phyloP scores from a whole-genome alignment of 2,888 invertebrate species.

The Melieria omissa region DNA sequence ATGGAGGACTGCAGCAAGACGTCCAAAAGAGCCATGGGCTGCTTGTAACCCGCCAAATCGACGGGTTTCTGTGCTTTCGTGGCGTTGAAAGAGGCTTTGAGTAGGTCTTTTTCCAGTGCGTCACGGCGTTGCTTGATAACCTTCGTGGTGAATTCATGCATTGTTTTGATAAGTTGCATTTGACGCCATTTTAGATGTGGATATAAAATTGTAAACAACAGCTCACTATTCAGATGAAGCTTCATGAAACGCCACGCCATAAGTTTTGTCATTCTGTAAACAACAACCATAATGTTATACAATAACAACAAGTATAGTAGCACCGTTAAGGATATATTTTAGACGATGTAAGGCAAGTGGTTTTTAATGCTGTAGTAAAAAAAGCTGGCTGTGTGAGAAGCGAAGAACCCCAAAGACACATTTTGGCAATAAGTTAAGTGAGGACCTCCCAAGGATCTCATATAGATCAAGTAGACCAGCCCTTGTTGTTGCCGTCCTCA shows the following conservation, averaged over 20 bases:
- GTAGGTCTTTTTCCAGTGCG: conserved; percentile 42
- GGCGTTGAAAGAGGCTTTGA: not conserved
- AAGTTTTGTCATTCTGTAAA: conserved; percentile 51
- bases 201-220: conserved; percentile 51
- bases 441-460: too few species aligned
- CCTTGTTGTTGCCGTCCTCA: too few species aligned
- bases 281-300: too few species aligned
- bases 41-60: conserved; percentile 67
- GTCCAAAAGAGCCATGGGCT: conserved; percentile 75
- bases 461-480: too few species aligned
- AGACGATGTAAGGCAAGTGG: too few species aligned
- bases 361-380: too few species aligned
- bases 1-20: conserved; percentile 71
- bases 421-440: too few species aligned
- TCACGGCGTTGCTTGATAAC: conserved; percentile 57
- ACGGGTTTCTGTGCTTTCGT: conserved; percentile 16
- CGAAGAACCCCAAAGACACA: too few species aligned
- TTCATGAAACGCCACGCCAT: conserved; percentile 55
- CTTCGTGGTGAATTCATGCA: conserved; percentile 60
- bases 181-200: conserved; percentile 49
- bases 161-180: conserved; percentile 50
- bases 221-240: conserved; percentile 48
- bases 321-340: too few species aligned
- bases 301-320: too few species aligned
- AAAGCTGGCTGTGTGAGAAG: too few species aligned